Percentiles rank a stretch among this genome's conserved stretches.
Conservation (phyloP, 1,140 invertebrate species). For the Eciton burchellii region DNA sequence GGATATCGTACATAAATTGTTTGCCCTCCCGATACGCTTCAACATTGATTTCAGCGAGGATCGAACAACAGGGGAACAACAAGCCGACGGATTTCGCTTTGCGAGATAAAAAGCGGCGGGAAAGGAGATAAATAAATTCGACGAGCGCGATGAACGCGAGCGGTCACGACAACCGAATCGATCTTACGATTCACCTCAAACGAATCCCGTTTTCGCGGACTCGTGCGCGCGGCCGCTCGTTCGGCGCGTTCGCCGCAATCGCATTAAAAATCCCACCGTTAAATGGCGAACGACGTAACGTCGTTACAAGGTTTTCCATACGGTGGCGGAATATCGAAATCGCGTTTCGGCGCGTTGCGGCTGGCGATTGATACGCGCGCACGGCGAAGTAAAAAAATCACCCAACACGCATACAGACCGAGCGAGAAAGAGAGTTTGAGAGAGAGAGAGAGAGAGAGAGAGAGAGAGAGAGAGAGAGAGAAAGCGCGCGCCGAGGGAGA, state of each 20-base stretch:
- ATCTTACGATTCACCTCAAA: constrained; percentile 59
- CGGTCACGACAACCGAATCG: constrained; percentile 36
- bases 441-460: constrained; percentile 11
- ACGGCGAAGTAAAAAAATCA: constrained; percentile 52
- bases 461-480: background rate
- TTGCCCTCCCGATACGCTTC: background rate
- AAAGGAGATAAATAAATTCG: constrained; percentile 37
- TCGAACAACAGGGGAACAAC: background rate
- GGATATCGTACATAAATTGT: background rate
- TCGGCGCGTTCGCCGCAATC: constrained; percentile 48
- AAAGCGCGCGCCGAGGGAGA: too few species aligned
- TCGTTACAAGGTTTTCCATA: constrained; percentile 59
- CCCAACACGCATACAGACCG: constrained; percentile 20
- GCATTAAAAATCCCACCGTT: constrained; percentile 61
- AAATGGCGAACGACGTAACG: constrained; percentile 60
- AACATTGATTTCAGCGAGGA: background rate
- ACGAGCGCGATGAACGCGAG: constrained; percentile 20
- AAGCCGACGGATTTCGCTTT: constrained; percentile 26
- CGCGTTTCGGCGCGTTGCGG: constrained; percentile 48
- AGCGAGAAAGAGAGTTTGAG: too few species aligned
- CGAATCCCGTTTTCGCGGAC: constrained; percentile 45
- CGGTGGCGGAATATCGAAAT: constrained; percentile 60
- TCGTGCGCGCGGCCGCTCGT: constrained; percentile 36
- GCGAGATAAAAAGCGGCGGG: background rate
- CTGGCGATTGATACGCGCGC: constrained; percentile 56